These are phyloP conservation scores for Lasioglossum vierecki DNA, from an alignment of 2,888 invertebrate genomes.

Conservation along the genomic window DNA sequence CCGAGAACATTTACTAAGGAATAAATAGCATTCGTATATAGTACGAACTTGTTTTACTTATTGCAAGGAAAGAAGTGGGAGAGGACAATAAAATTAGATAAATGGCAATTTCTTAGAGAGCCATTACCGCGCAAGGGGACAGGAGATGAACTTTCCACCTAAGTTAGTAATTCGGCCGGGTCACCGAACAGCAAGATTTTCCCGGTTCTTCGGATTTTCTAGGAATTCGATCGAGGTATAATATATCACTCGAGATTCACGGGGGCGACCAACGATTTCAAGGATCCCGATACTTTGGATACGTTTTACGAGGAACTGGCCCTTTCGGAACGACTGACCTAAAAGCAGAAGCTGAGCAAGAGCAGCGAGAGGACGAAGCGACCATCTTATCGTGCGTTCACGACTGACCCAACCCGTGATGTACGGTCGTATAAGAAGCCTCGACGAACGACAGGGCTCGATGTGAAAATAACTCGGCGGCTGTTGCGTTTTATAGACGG, in stretches of 20 bases:
- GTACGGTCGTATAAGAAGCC: conserved; percentile 43
- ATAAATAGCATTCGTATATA: background rate
- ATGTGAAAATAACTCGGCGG: conserved; percentile 25
- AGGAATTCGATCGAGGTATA: conserved; percentile 40
- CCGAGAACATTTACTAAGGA: background rate
- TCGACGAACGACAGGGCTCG: conserved; percentile 30
- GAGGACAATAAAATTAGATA: background rate
- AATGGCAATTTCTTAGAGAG: background rate
- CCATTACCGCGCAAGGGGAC: background rate
- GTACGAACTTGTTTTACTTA: no score
- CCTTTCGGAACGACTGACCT: conserved; percentile 53
- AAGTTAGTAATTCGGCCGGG: background rate
- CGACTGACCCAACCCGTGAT: conserved; percentile 23
- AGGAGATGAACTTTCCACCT: background rate
- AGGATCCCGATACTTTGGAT: conserved; percentile 35
- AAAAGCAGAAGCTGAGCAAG: conserved; percentile 21
- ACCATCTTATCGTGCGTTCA: conserved; percentile 41
- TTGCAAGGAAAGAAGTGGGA: no score
- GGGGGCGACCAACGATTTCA: conserved; percentile 12
- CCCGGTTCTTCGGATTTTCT: conserved; percentile 34
- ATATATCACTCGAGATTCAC: conserved; percentile 47
- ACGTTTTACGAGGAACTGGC: conserved; percentile 45
- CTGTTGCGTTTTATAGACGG: conserved; percentile 31
- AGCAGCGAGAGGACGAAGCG: conserved; percentile 12
- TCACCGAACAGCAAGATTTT: background rate